A percentile compares a stretch with the other conserved stretches of the same genome.
phyloP scores from a whole-genome alignment of 2,797 vertebrate species.

The Harpagifer antarcticus region DNA sequence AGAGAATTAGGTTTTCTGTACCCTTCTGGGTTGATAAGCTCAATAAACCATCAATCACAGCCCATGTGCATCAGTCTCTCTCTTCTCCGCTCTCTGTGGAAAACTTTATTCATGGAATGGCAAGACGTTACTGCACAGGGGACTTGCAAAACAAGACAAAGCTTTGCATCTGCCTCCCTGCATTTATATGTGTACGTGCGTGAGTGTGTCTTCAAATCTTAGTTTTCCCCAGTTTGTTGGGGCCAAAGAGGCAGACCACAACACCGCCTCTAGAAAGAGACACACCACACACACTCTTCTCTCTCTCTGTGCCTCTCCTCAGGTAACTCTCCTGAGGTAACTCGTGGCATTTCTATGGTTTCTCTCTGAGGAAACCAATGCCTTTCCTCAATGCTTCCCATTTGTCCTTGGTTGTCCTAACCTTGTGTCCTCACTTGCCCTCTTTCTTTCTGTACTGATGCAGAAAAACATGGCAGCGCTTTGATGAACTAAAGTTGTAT shows the following conservation, averaged over 20 bases:
- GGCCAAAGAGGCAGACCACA: no score
- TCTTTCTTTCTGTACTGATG: constrained; percentile 19
- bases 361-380: constrained; percentile 55
- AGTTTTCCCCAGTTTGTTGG: no score
- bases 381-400: constrained; percentile 40
- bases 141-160: constrained; percentile 23
- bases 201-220: no score
- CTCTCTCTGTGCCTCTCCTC: constrained; percentile 17
- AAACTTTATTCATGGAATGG: constrained; percentile 44
- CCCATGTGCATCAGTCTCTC: constrained; percentile 43
- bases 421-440: constrained; percentile 44
- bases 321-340: constrained; percentile 66
- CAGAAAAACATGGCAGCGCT: background rate
- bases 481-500: background rate
- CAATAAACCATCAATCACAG: constrained; percentile 59
- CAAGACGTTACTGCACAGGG: constrained; percentile 24
- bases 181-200: no score
- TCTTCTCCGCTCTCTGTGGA: constrained; percentile 33
- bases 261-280: background rate
- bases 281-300: constrained; percentile 2
- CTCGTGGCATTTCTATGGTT: constrained; percentile 67
- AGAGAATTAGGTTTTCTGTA: constrained; percentile 42
- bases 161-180: background rate
- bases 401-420: constrained; percentile 59
- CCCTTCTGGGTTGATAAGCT: constrained; percentile 54